These are phyloP conservation scores for Heloderma charlesbogerti DNA, from an alignment of 2,113 vertebrate genomes.

Conservation along the genomic window DNA sequence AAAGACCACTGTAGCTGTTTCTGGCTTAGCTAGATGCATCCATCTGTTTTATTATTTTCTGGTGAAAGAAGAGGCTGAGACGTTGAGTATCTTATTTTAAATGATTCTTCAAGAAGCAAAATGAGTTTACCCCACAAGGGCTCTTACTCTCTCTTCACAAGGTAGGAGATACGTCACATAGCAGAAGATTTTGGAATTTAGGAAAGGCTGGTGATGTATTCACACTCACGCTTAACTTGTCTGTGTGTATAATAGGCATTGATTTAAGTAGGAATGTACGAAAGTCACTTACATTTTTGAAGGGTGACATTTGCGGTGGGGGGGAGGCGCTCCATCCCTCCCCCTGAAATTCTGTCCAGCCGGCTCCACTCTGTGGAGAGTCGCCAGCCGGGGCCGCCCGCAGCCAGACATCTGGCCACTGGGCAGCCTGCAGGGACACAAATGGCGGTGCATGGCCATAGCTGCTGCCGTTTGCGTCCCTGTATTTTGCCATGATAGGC, in stretches of 20 bases:
- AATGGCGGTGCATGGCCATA: too few relatives aligned
- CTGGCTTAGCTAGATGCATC: neutral
- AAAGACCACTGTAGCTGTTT: neutral
- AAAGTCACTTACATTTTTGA: too few relatives aligned
- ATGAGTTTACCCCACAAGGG: neutral
- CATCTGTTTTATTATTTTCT: neutral
- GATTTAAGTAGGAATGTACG: too few relatives aligned
- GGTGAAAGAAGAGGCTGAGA: neutral
- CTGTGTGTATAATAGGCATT: neutral
- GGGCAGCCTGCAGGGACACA: too few relatives aligned
- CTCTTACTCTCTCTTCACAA: neutral
- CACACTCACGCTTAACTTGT: neutral
- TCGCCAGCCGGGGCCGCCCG: too few relatives aligned
- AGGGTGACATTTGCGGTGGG: too few relatives aligned
- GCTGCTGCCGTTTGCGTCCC: too few relatives aligned
- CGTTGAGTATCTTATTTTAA: neutral
- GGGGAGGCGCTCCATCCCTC: too few relatives aligned
- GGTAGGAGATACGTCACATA: neutral
- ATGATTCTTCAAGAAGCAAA: neutral
- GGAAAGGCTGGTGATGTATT: neutral
- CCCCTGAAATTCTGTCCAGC: too few relatives aligned
- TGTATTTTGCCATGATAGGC: too few relatives aligned
- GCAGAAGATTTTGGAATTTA: neutral
- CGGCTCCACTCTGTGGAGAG: too few relatives aligned
- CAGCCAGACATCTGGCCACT: too few relatives aligned